Evolutionary conservation across 2,797 vertebrate genomes (phyloP), one percentile per base, ranked within the genome.

Genomic region (Parambassis ranga): DNA sequence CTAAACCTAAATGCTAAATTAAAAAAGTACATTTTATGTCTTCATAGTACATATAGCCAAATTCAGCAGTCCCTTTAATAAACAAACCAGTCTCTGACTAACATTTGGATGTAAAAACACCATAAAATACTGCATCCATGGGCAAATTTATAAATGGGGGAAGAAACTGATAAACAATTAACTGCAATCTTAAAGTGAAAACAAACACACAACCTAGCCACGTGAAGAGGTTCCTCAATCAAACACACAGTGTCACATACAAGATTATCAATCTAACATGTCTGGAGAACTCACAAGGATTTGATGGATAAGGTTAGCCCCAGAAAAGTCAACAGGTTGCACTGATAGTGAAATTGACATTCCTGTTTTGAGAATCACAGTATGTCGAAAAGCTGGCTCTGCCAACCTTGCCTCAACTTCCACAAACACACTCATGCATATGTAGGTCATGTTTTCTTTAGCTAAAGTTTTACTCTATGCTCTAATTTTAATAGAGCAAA

Each of bases 381-480:
- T 9, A 71, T 67, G 71, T 59, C 33, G 76, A 44, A 65, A 55
- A 52, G 84, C 47, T 65, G 65, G 85, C 58, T 80, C 15, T 6
- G 22, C 31, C 5, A 58, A 61, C 26, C 33, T 7, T 6, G 10
- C 11, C 1, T 27, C 13, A 31, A 28, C 7, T 3, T 16, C 5
- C 3, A 44, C 1, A 44, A 44, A 46, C 11, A 42, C 28, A 42
- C 4, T 1, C 4, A 13, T 14, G 2, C 7, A 42, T 10, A 33
- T 16, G 16, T 13, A 36, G 10, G 6, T 13, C 6, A 22, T 3
- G 9, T 23, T 24, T n/a, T 1, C n/a, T 44, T 13, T 18, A 22
- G 13, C 18, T 11, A 7, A 22, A 22, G 27, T 36, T 53, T n/a
- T 36, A 41, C 23, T 37, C n/a, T n/a, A n/a, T n/a, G 4, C n/a